Evolutionary conservation across 2,888 invertebrate genomes (phyloP).

Genomic region (Ligdia adustata): DNA sequence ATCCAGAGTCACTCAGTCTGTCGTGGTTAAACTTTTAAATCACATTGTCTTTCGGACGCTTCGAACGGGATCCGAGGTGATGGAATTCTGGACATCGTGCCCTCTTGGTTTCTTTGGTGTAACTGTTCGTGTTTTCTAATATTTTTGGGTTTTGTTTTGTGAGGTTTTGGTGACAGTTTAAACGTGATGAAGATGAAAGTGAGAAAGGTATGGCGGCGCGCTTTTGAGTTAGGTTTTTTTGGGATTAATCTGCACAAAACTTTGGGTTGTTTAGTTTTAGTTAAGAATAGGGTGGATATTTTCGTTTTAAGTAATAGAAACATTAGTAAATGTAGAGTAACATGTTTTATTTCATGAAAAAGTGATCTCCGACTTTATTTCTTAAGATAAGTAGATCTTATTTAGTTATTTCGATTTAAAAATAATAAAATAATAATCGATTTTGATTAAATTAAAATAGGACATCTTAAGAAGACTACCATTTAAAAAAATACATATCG

Average conservation of each 20-base stretch:
- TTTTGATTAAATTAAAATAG: no score
- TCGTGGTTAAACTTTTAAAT: slow-evolving; percentile 39
- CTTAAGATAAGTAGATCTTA: no score
- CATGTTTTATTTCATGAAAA: no score
- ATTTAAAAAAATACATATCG: no score
- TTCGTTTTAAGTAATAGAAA: no score
- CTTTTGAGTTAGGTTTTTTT: not conserved
- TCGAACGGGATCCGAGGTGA: slow-evolving; percentile 6
- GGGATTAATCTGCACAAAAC: not conserved
- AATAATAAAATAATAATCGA: no score
- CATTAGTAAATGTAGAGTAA: no score
- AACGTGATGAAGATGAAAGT: slow-evolving; percentile 6
- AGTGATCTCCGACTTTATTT: no score
- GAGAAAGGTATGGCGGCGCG: not conserved
- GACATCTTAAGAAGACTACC: no score
- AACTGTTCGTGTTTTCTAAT: slow-evolving; percentile 19
- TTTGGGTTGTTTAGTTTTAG: not conserved
- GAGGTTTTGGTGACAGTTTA: not conserved
- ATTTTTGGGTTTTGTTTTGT: slow-evolving; percentile 6
- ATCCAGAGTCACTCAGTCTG: slow-evolving; percentile 45
- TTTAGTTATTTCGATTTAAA: no score
- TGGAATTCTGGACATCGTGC: not conserved
- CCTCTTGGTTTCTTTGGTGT: slow-evolving; percentile 16
- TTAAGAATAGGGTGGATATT: not conserved
- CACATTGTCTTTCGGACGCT: slow-evolving; percentile 12